Conservation (phyloP, 2,113 vertebrate species). For the Butorides virescens region DNA sequence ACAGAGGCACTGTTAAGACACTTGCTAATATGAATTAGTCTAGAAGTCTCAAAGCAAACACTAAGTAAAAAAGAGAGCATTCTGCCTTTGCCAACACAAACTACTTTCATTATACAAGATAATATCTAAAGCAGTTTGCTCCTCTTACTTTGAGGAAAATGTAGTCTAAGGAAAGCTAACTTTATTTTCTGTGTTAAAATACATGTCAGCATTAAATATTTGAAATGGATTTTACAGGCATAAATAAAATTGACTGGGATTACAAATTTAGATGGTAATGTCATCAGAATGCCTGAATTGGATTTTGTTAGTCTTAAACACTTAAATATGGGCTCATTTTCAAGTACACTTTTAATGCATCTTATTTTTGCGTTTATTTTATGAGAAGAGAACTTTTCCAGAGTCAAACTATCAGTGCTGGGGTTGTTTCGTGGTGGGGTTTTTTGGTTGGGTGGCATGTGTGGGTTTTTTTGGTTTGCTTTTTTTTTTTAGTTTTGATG, state of each 20-base stretch:
- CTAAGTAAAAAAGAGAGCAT: constrained; percentile 4
- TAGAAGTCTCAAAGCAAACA: background rate
- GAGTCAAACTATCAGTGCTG: background rate
- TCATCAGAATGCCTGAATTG: background rate
- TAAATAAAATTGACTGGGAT: background rate
- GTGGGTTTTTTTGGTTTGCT: background rate
- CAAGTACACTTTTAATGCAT: rapidly evolving
- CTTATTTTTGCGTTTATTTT: background rate
- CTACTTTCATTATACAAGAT: constrained; percentile 32
- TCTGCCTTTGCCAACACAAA: constrained; percentile 43
- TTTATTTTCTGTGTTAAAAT: background rate
- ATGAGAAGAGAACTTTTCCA: background rate
- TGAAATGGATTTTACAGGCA: background rate
- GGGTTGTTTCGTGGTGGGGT: no score
- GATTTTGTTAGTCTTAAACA: background rate
- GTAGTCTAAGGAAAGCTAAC: background rate
- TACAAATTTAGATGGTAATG: background rate
- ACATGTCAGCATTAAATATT: background rate
- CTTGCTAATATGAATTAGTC: constrained; percentile 17
- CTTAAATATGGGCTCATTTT: background rate
- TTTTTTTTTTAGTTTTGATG: background rate
- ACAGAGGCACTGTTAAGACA: background rate
- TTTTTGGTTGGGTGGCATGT: no score
- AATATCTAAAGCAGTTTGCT: background rate
- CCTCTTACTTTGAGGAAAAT: background rate